Percentiles rank a stretch among this genome's conserved stretches.
Evolutionary conservation across 92 coral and sea anemone species (phyloP).

Genomic region (Porites evermanni): DNA sequence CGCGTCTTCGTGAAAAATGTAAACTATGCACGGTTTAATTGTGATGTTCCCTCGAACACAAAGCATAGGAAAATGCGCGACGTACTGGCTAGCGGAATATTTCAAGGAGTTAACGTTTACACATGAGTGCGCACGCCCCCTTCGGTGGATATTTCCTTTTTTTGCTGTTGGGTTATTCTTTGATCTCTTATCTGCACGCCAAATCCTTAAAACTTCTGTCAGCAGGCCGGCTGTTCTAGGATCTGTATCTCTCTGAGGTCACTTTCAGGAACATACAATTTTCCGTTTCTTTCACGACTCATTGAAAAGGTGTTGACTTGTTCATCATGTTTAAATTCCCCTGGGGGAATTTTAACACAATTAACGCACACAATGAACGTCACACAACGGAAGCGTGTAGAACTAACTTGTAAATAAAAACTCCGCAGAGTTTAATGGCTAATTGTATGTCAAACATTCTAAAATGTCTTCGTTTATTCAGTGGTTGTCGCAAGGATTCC

Average conservation of each 20-base stretch:
- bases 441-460: conserved; percentile 25
- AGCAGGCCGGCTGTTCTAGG: conserved; percentile 7
- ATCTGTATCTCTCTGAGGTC: neutral
- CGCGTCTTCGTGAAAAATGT: conserved; percentile 17
- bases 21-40: conserved; percentile 10
- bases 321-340: conserved; percentile 61
- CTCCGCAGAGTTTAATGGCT: conserved; percentile 30
- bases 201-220: conserved; percentile 1
- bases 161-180: conserved; percentile 8
- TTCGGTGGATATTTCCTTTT: neutral
- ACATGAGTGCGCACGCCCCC: conserved; percentile 9
- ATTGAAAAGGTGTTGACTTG: conserved; percentile 68
- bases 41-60: conserved; percentile 13
- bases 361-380: conserved; percentile 59
- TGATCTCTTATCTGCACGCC: neutral
- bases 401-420: conserved; percentile 45
- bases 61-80: neutral
- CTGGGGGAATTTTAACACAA: conserved; percentile 69
- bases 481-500: conserved; percentile 6
- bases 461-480: conserved; percentile 20
- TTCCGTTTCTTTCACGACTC: neutral
- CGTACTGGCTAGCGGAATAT: conserved; percentile 12
- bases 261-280: neutral
- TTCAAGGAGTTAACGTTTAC: conserved; percentile 37
- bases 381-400: conserved; percentile 48